Evolutionary conservation across 2,888 invertebrate species (phyloP), one percentile per base, ranked within the genome.

Genomic region (Timema cristinae): DNA sequence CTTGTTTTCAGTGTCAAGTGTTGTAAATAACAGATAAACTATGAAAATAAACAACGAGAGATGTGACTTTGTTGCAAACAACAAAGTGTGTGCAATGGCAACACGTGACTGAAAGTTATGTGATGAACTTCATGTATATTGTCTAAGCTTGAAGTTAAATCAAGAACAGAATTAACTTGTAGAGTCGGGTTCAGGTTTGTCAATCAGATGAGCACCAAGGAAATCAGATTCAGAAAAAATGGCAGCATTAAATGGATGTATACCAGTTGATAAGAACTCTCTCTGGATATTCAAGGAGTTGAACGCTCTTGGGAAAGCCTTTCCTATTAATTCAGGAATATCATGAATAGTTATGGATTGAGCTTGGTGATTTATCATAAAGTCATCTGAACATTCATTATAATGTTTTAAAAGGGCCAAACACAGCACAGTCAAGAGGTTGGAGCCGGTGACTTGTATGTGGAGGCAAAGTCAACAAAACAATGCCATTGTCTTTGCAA

Each of bases 181-280:
- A 32, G 4, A 32, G 32, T 32, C 32, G 1, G 63, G 63, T 2
- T 63, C 16, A 47, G 63, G 63, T 8, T 16, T 9, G 2, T 32
- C 16, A 63, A 5, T 63, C 48, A 15, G 16, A 63, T 63, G 48
- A 48, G 47, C 48, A 47, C 15, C 63, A 9, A 63, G 63, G 48
- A 63, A 63, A 63, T 63, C 63, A 63, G 32, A 32, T 47, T 63
- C 13, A 10, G 59, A 5, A 32, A 63, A 63, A 13, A 63, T 63
- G 9, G 32, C n/a, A 47, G 63, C 9, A 15, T 69, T 49, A 15
- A 59, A 69, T 5, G 56, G 69, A 54, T 56, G 15, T 59, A 69
- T 69, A 5, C 69, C 69, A 54, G 69, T 56, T n/a, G 13, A 47
- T 6, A 6, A 63, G 48, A 63, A 32, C 6, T 1, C 63, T 63